These are phyloP conservation scores for Hippocampus barbouri DNA, from an alignment of 2,113 vertebrate genomes.

Conservation along the genomic window DNA sequence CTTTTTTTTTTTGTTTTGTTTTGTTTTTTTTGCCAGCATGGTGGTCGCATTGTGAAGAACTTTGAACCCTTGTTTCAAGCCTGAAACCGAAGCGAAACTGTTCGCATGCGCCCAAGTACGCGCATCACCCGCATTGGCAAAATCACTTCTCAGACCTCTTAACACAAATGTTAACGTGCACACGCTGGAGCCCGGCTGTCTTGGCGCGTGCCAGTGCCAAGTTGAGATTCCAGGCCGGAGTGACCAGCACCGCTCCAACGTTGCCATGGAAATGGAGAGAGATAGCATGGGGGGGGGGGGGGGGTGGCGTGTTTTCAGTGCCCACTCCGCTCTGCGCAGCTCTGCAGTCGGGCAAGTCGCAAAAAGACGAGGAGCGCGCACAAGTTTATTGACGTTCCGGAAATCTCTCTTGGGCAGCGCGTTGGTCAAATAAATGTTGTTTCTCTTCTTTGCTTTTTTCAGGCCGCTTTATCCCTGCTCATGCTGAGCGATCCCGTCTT, in stretches of 20 bases:
- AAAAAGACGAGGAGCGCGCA: neutral
- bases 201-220: neutral
- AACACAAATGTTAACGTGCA: neutral
- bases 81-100: too few species aligned
- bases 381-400: neutral
- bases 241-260: constrained; percentile 47
- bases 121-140: too few species aligned
- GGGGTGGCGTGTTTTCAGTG: constrained; percentile 20
- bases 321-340: constrained; percentile 48
- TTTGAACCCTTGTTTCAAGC: too few species aligned
- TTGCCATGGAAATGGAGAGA: constrained; percentile 64
- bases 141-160: too few species aligned
- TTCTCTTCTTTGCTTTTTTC: constrained; percentile 11
- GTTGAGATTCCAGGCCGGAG: constrained; percentile 42
- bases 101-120: too few species aligned
- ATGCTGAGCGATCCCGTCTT: constrained; percentile 81
- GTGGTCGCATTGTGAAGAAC: too few species aligned
- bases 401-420: neutral
- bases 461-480: constrained; percentile 86
- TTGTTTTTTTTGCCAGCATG: too few species aligned
- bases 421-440: neutral
- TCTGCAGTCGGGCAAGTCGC: constrained; percentile 26
- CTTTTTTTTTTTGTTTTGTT: too few species aligned
- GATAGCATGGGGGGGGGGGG: neutral
- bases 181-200: constrained; percentile 6